phyloP scores from a whole-genome alignment of 2,888 invertebrate genomes.

The Ctenicera cuprea region DNA sequence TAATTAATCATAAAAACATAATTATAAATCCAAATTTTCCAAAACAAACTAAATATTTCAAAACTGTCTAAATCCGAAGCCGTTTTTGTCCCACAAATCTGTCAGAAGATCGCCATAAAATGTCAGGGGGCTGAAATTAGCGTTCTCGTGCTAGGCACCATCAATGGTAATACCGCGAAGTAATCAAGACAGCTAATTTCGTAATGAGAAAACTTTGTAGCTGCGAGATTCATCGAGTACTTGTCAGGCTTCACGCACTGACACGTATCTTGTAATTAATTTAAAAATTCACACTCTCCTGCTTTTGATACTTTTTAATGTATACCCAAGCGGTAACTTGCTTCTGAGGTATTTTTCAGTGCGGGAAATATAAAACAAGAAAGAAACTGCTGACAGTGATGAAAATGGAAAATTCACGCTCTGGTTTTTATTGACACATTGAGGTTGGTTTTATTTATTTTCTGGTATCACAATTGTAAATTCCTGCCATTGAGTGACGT shows the following conservation, averaged over 20 bases:
- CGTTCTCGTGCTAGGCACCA: constrained; percentile 54
- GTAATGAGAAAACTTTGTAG: constrained; percentile 51
- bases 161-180: constrained; percentile 46
- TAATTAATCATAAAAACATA: no score
- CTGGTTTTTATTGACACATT: background rate
- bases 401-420: constrained; percentile 7
- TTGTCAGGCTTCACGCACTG: constrained; percentile 37
- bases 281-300: background rate
- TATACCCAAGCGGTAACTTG: no score
- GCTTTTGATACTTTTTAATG: background rate
- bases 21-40: no score
- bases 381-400: background rate
- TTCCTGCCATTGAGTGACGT: background rate
- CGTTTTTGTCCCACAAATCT: constrained; percentile 23
- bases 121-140: constrained; percentile 40
- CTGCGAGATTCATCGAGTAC: constrained; percentile 35
- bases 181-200: constrained; percentile 48
- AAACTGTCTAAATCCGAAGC: background rate
- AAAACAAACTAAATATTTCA: background rate
- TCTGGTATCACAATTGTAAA: background rate
- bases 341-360: background rate
- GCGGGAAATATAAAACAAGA: no score
- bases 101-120: constrained; percentile 9
- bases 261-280: constrained; percentile 12
- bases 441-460: background rate